Percentiles rank a stretch among this genome's conserved stretches.
phyloP scores from a whole-genome alignment of 2,113 vertebrate genomes.

The Galbula dea region DNA sequence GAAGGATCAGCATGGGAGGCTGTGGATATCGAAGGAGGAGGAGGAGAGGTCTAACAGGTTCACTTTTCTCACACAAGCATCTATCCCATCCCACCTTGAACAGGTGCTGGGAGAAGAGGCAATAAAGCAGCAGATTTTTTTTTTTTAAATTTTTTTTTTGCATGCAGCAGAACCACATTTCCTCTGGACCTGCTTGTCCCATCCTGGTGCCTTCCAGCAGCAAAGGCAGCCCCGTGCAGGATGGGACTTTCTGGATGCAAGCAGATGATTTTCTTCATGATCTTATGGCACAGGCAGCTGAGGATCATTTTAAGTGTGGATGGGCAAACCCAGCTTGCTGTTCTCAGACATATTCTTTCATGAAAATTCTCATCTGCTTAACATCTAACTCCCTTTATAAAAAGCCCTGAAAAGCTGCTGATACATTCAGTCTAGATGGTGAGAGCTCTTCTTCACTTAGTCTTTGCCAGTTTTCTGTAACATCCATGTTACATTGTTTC shows the following conservation, averaged over 20 bases:
- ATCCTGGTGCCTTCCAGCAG: background rate
- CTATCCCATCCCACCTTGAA: background rate
- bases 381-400: background rate
- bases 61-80: background rate
- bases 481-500: background rate
- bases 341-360: background rate
- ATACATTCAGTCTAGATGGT: background rate
- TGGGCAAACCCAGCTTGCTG: background rate
- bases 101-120: background rate
- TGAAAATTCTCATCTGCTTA: constrained; percentile 21
- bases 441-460: background rate
- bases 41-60: background rate
- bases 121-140: background rate
- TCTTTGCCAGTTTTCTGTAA: background rate
- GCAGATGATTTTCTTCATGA: background rate
- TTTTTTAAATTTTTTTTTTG: too few relatives aligned
- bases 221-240: background rate
- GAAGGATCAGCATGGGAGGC: background rate
- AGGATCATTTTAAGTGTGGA: background rate
- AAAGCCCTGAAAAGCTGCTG: background rate
- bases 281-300: background rate
- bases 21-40: background rate
- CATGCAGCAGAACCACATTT: background rate
- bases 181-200: background rate
- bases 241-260: background rate